phyloP scores from a whole-genome alignment of 1,140 invertebrate species.

The Vanessa tameamea region DNA sequence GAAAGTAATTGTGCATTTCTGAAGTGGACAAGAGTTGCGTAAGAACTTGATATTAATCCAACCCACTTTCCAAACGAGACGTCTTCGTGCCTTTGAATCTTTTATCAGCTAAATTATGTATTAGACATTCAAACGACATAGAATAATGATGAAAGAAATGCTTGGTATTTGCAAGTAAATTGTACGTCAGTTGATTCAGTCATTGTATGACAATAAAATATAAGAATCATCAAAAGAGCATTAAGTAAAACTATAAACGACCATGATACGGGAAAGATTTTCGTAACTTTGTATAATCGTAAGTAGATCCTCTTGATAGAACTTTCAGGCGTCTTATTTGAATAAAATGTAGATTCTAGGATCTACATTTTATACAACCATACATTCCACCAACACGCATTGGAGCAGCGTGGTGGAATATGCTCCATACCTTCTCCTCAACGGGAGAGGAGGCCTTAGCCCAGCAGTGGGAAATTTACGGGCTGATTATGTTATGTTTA shows the following conservation, averaged over 20 bases:
- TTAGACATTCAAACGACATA: conserved; percentile 35
- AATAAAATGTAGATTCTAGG: no score
- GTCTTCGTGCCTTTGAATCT: conserved; percentile 13
- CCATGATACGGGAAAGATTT: conserved; percentile 52
- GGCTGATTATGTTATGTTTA: no score
- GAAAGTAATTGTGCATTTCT: conserved; percentile 26
- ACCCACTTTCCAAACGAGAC: conserved; percentile 37
- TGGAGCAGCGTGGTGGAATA: no score
- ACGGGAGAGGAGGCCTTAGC: no score
- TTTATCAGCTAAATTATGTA: conserved; percentile 28
- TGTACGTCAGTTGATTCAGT: conserved; percentile 48
- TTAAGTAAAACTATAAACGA: conserved; percentile 61
- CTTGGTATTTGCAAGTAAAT: conserved; percentile 56
- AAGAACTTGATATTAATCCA: conserved; percentile 20
- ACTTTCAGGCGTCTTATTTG: background rate
- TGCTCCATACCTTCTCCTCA: no score
- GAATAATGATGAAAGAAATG: conserved; percentile 60
- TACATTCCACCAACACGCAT: no score
- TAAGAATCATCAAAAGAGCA: conserved; percentile 63
- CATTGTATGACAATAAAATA: conserved; percentile 46
- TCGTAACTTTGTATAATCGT: conserved; percentile 58
- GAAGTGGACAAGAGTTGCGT: conserved; percentile 17
- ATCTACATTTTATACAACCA: no score
- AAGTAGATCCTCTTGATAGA: background rate
- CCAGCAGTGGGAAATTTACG: no score